A percentile compares a stretch with the other conserved stretches of the same genome.
Conservation (phyloP, 2,113 vertebrate genomes). For the Neofelis nebulosa region DNA sequence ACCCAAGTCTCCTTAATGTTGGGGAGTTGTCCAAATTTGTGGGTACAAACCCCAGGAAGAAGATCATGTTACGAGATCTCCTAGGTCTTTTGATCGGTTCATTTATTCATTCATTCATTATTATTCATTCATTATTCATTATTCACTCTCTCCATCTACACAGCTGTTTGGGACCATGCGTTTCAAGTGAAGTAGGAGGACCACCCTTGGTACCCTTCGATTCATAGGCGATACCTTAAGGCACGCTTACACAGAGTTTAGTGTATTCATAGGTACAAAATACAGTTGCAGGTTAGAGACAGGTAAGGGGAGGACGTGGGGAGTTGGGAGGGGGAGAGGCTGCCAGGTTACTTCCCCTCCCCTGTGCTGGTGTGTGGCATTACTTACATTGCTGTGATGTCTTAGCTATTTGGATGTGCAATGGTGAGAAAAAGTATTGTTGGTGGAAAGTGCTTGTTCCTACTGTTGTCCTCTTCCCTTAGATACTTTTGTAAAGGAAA, state of each 20-base stretch:
- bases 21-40: neutral
- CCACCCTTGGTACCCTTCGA: neutral
- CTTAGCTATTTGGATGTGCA: neutral
- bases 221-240: neutral
- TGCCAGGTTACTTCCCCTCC: neutral
- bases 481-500: conserved; percentile 41
- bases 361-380: neutral
- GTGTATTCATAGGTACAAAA: neutral
- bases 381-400: neutral
- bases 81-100: neutral
- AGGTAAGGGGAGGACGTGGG: neutral
- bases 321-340: neutral
- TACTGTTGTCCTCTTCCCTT: neutral
- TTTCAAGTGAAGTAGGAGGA: neutral
- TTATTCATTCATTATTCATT: no score
- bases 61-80: neutral
- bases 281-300: neutral
- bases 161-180: neutral
- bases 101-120: no score
- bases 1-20: neutral
- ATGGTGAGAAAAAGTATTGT: neutral
- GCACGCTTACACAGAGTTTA: neutral
- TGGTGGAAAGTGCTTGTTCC: conserved; percentile 11
- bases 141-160: neutral
- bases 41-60: neutral